phyloP scores from a whole-genome alignment of 2,113 vertebrate genomes.

The Pollachius pollachius region DNA sequence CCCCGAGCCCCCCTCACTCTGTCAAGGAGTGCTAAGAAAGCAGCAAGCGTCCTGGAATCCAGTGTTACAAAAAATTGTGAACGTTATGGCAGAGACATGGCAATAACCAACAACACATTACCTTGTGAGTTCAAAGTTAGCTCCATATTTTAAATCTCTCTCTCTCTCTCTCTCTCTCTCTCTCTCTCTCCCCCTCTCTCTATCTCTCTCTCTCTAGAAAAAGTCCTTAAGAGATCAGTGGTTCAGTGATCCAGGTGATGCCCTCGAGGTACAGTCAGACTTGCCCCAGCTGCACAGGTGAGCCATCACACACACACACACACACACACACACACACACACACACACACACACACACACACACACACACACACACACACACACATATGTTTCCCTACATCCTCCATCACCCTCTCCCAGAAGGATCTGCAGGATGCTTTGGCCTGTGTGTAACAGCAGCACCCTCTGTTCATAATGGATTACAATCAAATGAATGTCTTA shows the following conservation, averaged over 20 bases:
- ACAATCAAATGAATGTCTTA: not conserved
- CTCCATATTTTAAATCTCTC: too few relatives aligned
- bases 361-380: not conserved
- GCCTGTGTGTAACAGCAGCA: too few relatives aligned
- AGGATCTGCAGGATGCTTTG: too few relatives aligned
- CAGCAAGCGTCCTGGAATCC: too few relatives aligned
- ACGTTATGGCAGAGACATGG: not conserved
- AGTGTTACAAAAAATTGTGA: not conserved
- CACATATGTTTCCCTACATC: too few relatives aligned
- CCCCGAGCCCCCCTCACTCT: too few relatives aligned
- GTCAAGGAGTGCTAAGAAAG: too few relatives aligned
- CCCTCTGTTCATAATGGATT: too few relatives aligned
- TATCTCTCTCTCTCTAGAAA: slow-evolving; percentile 53
- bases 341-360: too few relatives aligned
- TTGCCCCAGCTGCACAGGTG: not conserved
- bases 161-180: not conserved
- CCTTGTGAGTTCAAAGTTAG: not conserved
- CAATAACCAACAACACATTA: not conserved
- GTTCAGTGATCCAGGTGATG: slow-evolving; percentile 66
- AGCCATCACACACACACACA: not conserved
- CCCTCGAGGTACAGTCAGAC: not conserved
- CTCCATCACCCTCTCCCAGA: not conserved
- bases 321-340: slow-evolving; percentile 2
- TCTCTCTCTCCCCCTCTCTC: not conserved
- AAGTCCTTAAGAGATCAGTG: slow-evolving; percentile 72